A percentile compares a stretch with the other conserved stretches of the same genome.
phyloP scores from a whole-genome alignment of 2,888 invertebrate species.

The Matsumyia berberina region DNA sequence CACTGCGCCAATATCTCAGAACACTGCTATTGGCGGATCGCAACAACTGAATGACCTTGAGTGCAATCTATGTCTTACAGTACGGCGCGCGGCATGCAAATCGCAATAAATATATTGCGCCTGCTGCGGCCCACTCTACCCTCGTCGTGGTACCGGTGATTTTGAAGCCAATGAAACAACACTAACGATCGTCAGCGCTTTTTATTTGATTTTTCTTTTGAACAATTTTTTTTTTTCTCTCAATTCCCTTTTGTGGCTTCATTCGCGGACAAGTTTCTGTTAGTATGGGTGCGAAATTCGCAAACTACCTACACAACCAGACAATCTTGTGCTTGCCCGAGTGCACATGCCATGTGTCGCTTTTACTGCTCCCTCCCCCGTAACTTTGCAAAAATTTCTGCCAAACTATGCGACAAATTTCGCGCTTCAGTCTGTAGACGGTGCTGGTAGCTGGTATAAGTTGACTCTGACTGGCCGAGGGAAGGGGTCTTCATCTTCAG shows the following conservation, averaged over 20 bases:
- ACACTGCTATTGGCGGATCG: slow-evolving; percentile 59
- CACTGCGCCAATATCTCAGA: slow-evolving; percentile 59
- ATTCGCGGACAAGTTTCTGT: slow-evolving; percentile 33
- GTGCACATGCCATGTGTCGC: slow-evolving; percentile 50
- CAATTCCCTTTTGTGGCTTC: slow-evolving; percentile 40
- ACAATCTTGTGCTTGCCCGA: slow-evolving; percentile 11
- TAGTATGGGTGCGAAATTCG: slow-evolving; percentile 16
- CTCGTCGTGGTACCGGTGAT: background rate
- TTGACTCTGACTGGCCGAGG: slow-evolving; percentile 21
- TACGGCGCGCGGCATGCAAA: slow-evolving; percentile 52
- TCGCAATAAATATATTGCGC: slow-evolving; percentile 62
- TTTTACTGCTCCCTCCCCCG: slow-evolving; percentile 7
- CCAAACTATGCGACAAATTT: slow-evolving; percentile 56
- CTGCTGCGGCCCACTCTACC: slow-evolving; percentile 44
- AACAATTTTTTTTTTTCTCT: slow-evolving; percentile 20
- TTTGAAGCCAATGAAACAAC: slow-evolving; percentile 39
- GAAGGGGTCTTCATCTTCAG: background rate
- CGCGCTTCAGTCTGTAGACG: slow-evolving; percentile 41
- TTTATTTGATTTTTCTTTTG: slow-evolving; percentile 25
- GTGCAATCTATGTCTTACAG: slow-evolving; percentile 55
- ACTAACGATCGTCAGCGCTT: slow-evolving; percentile 54
- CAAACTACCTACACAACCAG: slow-evolving; percentile 31
- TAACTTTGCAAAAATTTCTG: slow-evolving; percentile 14
- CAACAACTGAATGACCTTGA: slow-evolving; percentile 62
- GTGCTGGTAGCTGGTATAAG: slow-evolving; percentile 17